Percentiles rank a stretch among this genome's conserved stretches.
Evolutionary conservation across 2,797 vertebrate species (phyloP).

Genomic region (Miichthys miiuy): DNA sequence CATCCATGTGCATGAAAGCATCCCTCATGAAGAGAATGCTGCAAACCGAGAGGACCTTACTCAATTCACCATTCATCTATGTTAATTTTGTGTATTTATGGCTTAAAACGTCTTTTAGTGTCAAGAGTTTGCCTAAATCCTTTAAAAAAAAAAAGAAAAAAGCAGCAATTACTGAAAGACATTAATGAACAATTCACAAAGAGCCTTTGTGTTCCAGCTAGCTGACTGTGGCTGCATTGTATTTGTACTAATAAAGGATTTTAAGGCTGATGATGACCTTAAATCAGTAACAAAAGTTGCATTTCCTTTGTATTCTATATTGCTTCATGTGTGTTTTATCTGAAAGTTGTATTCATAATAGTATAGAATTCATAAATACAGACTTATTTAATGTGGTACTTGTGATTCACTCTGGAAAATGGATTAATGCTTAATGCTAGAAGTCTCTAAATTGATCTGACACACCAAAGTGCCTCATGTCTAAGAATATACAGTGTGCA

Average conservation of each 20-base stretch:
- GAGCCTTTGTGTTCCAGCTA: slow-evolving; percentile 24
- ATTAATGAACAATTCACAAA: slow-evolving; percentile 14
- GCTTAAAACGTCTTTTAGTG: slow-evolving; percentile 32
- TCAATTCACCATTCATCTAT: slow-evolving; percentile 8
- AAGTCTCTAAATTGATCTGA: not conserved
- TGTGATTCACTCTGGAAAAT: not conserved
- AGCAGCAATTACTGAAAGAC: slow-evolving; percentile 12
- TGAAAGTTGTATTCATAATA: not conserved
- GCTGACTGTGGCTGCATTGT: slow-evolving; percentile 26
- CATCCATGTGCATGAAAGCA: slow-evolving; percentile 25
- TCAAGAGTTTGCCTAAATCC: slow-evolving; percentile 23
- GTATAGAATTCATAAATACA: not conserved
- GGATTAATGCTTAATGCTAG: not conserved
- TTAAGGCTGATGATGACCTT: slow-evolving; percentile 13
- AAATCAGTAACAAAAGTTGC: not conserved
- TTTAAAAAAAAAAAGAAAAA: slow-evolving; percentile 12
- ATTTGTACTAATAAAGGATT: slow-evolving; percentile 64
- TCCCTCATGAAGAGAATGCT: slow-evolving; percentile 17
- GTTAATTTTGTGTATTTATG: slow-evolving; percentile 49
- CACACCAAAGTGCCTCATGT: not conserved
- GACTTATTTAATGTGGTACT: not conserved
- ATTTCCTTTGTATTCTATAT: not conserved
- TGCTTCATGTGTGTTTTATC: not conserved
- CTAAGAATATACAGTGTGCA: not conserved
- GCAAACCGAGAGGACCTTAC: slow-evolving; percentile 11